A percentile compares a stretch with the other conserved stretches of the same genome.
These are phyloP conservation scores for Phenganax stokvisi DNA, from an alignment of 92 coral and sea anemone species.

Conservation along the genomic window DNA sequence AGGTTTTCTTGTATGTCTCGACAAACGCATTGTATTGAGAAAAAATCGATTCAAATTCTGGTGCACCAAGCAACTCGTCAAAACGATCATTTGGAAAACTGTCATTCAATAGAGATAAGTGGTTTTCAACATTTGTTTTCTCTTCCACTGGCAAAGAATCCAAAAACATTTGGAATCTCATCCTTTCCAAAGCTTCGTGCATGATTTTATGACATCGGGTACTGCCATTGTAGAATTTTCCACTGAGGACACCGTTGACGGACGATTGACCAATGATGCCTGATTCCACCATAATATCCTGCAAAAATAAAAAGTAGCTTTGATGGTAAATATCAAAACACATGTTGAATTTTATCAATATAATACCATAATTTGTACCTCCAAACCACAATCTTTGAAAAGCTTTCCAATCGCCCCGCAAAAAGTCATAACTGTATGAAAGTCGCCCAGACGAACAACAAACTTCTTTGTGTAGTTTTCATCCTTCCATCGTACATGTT, in stretches of 20 bases:
- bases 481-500: constrained; percentile 42
- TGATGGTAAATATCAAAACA: background rate
- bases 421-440: constrained; percentile 34
- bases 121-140: background rate
- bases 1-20: constrained; percentile 3
- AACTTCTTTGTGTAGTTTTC: constrained; percentile 11
- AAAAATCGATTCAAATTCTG: background rate
- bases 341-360: background rate
- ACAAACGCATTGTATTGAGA: background rate
- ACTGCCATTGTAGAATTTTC: constrained; percentile 22
- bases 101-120: background rate
- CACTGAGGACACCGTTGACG: constrained; percentile 18
- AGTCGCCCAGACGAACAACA: constrained; percentile 36
- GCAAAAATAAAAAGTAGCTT: background rate
- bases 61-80: background rate
- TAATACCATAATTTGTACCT: constrained; percentile 7
- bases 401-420: constrained; percentile 24
- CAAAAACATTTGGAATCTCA: constrained; percentile 1
- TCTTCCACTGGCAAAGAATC: constrained; percentile 7
- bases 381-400: constrained; percentile 38
- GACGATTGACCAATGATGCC: constrained; percentile 18
- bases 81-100: constrained; percentile 4
- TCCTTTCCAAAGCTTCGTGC: constrained; percentile 15
- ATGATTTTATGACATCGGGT: constrained; percentile 23
- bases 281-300: constrained; percentile 20